Evolutionary conservation across 2,797 vertebrate species (phyloP).

Genomic region (Novumbra hubbsi): DNA sequence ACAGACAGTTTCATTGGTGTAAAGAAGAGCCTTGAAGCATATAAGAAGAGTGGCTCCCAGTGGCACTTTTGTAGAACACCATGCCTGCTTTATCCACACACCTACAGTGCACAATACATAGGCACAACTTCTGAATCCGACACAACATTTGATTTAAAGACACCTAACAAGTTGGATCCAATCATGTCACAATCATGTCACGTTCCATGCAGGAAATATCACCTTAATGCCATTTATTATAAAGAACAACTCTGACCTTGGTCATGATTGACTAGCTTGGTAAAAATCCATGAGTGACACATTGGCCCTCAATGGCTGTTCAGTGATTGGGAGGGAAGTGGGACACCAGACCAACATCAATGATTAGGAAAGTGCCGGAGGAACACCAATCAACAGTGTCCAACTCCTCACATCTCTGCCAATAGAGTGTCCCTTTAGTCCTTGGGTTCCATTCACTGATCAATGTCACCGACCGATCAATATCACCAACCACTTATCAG

Average conservation of each 20-base stretch:
- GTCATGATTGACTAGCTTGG: conserved; percentile 18
- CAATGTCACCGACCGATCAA: conserved; percentile 10
- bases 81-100: not conserved
- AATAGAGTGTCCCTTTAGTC: conserved; percentile 38
- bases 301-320: conserved; percentile 1
- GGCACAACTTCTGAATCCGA: conserved; percentile 3
- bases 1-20: conserved; percentile 15
- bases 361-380: not conserved
- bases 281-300: conserved; percentile 11
- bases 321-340: not conserved
- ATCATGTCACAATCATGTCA: not conserved
- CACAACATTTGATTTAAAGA: conserved; percentile 11
- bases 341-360: not conserved
- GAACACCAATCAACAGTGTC: conserved; percentile 26
- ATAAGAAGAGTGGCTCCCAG: not conserved
- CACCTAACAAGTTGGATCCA: not conserved
- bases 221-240: not conserved
- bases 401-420: conserved; percentile 46
- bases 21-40: conserved; percentile 11
- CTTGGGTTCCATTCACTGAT: conserved; percentile 11
- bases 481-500: not conserved
- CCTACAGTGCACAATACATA: conserved; percentile 2
- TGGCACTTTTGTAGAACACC: not conserved
- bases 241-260: conserved; percentile 7
- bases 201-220: conserved; percentile 5